Percentiles rank a stretch among this genome's conserved stretches.
These are phyloP conservation scores for Lagodon rhomboides DNA, from an alignment of 2,797 vertebrate genomes.

Conservation along the genomic window DNA sequence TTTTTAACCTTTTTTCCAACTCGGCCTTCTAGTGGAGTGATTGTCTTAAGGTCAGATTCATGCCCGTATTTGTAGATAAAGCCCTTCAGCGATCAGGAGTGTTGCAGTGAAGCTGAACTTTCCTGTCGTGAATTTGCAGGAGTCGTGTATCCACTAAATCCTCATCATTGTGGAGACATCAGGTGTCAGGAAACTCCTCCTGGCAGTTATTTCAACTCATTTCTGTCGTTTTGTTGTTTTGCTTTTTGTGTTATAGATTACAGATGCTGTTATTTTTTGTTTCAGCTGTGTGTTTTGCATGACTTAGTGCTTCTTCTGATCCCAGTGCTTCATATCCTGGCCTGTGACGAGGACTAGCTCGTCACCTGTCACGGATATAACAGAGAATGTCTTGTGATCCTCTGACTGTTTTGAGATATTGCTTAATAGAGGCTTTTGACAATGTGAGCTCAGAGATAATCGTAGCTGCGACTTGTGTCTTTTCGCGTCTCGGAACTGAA, in stretches of 20 bases:
- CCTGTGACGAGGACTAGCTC: constrained; percentile 41
- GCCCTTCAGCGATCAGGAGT: constrained; percentile 21
- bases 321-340: constrained; percentile 77
- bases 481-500: constrained; percentile 28
- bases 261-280: constrained; percentile 53
- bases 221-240: constrained; percentile 38
- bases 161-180: constrained; percentile 61
- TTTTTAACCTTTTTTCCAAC: constrained; percentile 42
- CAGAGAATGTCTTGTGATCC: constrained; percentile 63
- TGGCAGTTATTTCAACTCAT: constrained; percentile 47
- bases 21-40: constrained; percentile 56
- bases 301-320: constrained; percentile 69
- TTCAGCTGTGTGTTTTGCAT: constrained; percentile 68
- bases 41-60: constrained; percentile 61
- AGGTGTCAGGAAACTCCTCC: constrained; percentile 51
- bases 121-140: constrained; percentile 38
- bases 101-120: constrained; percentile 42
- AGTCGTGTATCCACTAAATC: constrained; percentile 32
- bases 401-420: constrained; percentile 57
- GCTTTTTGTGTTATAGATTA: constrained; percentile 59
- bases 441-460: constrained; percentile 47
- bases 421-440: constrained; percentile 52
- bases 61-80: constrained; percentile 62
- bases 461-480: constrained; percentile 30
- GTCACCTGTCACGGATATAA: constrained; percentile 34